Percentiles rank a stretch among this genome's conserved stretches.
These are phyloP conservation scores for Octodonta nipae DNA, from an alignment of 2,888 invertebrate species.

Conservation along the genomic window DNA sequence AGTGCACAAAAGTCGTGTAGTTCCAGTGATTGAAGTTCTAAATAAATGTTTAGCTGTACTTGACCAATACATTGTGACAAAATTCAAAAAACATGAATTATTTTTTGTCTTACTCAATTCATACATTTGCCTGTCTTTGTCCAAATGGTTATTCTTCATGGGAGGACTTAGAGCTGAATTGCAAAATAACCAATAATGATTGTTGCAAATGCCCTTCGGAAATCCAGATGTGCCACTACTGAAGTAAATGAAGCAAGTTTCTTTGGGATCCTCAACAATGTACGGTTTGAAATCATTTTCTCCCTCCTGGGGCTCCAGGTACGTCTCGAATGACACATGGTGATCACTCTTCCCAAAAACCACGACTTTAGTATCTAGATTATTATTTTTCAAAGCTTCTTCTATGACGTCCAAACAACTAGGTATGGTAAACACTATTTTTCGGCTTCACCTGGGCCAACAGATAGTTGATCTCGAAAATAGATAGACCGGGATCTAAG, in stretches of 20 bases:
- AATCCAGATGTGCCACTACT: constrained; percentile 29
- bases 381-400: constrained; percentile 12
- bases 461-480: constrained; percentile 19
- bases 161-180: constrained; percentile 9
- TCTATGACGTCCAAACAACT: constrained; percentile 16
- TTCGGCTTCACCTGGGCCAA: constrained; percentile 21
- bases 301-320: constrained; percentile 13
- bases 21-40: constrained; percentile 17
- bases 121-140: constrained; percentile 8
- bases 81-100: constrained; percentile 8
- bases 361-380: constrained; percentile 18
- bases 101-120: constrained; percentile 8
- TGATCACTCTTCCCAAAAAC: constrained; percentile 19
- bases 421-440: constrained; percentile 21
- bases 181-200: constrained; percentile 13
- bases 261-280: constrained; percentile 10
- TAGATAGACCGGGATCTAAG: constrained; percentile 19
- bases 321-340: constrained; percentile 14
- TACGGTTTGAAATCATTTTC: constrained; percentile 19
- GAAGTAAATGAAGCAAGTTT: constrained; percentile 22
- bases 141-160: constrained; percentile 8
- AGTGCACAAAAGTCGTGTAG: constrained; percentile 16
- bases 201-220: constrained; percentile 27
- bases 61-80: constrained; percentile 23
- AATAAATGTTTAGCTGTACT: constrained; percentile 19